Conservation (phyloP, 35 echinoderm and acorn worm genomes). For the Lytechinus pictus region DNA sequence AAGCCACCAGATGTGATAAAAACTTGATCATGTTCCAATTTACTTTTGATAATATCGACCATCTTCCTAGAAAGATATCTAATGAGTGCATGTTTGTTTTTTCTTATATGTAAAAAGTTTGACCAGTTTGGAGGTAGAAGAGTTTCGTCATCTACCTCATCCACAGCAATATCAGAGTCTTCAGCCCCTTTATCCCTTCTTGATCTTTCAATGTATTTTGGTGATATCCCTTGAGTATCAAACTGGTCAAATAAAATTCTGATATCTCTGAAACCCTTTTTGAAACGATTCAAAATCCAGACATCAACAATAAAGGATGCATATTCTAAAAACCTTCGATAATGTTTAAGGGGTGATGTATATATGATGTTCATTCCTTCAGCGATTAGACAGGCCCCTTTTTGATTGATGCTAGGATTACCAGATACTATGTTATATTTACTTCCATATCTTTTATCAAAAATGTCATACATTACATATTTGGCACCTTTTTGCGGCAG, state of each 20-base stretch:
- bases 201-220: conserved; percentile 67
- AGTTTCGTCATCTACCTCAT: conserved; percentile 49
- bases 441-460: conserved; percentile 64
- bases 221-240: conserved; percentile 64
- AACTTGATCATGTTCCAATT: background rate
- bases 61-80: conserved; percentile 43
- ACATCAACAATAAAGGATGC: conserved; percentile 55
- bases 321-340: conserved; percentile 65
- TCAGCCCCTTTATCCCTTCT: conserved; percentile 51
- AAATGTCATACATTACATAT: conserved; percentile 75
- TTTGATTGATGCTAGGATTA: conserved; percentile 22
- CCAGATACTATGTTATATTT: conserved; percentile 31
- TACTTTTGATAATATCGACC: background rate
- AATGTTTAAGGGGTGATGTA: conserved; percentile 51
- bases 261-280: conserved; percentile 59
- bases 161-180: conserved; percentile 39
- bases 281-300: conserved; percentile 59
- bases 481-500: conserved; percentile 71
- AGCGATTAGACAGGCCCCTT: conserved; percentile 53
- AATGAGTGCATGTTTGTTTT: conserved; percentile 51
- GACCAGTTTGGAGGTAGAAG: conserved; percentile 57
- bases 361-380: conserved; percentile 82
- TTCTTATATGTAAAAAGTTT: conserved; percentile 59
- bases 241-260: conserved; percentile 78
- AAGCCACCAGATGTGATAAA: conserved; percentile 59